phyloP scores from a whole-genome alignment of 2,888 invertebrate genomes.

The Sinelater perroti region DNA sequence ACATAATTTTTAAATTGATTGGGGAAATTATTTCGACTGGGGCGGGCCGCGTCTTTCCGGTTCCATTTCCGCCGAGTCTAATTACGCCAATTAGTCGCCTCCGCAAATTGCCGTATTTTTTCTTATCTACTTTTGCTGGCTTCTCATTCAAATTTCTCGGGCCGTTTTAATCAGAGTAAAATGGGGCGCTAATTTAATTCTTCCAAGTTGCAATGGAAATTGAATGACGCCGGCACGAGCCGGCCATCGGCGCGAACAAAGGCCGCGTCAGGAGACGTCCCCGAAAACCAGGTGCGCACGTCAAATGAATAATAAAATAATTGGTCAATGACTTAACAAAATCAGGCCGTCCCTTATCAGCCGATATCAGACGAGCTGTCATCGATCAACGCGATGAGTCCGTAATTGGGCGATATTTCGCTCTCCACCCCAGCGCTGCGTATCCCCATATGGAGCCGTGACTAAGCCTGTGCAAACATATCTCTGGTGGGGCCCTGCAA shows the following conservation, averaged over 20 bases:
- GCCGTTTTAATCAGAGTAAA: too few relatives aligned
- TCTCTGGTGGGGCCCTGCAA: constrained; percentile 30
- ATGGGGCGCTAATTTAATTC: too few relatives aligned
- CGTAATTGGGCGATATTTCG: constrained; percentile 55
- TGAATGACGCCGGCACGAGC: too few relatives aligned
- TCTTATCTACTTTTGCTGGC: too few relatives aligned
- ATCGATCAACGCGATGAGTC: constrained; percentile 55
- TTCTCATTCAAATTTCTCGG: too few relatives aligned
- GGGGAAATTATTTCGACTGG: constrained; percentile 27
- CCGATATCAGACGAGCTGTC: constrained; percentile 53
- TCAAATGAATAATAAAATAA: constrained; percentile 47
- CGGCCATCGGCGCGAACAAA: too few relatives aligned
- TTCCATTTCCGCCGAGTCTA: too few relatives aligned
- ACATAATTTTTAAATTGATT: constrained; percentile 36
- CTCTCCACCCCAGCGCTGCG: constrained; percentile 35
- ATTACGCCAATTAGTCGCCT: too few relatives aligned
- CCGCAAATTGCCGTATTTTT: too few relatives aligned
- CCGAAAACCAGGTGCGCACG: constrained; percentile 39
- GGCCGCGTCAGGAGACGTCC: constrained; percentile 33
- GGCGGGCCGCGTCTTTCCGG: too few relatives aligned
- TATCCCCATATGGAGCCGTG: constrained; percentile 48
- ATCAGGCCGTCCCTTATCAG: constrained; percentile 52
- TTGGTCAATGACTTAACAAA: constrained; percentile 59
- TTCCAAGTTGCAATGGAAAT: too few relatives aligned
- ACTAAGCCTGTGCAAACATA: constrained; percentile 52